Percentiles rank a stretch among this genome's conserved stretches.
phyloP scores from a whole-genome alignment of 2,113 vertebrate genomes.

The Chaetorhynchus papuensis region DNA sequence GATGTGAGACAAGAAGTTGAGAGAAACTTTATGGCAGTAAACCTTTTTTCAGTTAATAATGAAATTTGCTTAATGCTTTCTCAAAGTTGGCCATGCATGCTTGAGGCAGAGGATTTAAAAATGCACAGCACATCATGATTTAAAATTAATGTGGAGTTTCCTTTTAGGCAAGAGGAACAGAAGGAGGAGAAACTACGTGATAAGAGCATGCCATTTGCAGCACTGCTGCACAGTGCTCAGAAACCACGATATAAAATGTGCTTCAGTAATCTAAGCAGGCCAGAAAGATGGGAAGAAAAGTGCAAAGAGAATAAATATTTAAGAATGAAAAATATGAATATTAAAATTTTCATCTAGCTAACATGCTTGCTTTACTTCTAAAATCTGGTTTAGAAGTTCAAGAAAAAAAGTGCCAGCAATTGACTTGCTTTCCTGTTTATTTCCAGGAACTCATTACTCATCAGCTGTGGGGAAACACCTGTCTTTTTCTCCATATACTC shows the following conservation, averaged over 20 bases:
- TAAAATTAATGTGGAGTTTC: neutral
- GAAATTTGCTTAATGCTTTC: neutral
- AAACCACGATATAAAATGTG: neutral
- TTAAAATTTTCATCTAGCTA: neutral
- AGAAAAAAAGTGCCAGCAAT: neutral
- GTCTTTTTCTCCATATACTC: neutral
- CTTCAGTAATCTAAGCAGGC: neutral
- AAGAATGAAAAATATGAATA: neutral
- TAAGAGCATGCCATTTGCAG: neutral
- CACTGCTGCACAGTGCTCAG: neutral
- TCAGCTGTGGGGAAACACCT: conserved; percentile 14
- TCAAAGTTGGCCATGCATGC: neutral
- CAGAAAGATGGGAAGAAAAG: neutral
- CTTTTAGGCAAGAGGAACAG: neutral
- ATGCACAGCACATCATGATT: neutral
- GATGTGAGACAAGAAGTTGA: neutral
- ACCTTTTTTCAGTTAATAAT: neutral
- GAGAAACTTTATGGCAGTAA: neutral
- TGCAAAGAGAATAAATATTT: conserved; percentile 6
- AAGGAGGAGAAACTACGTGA: neutral
- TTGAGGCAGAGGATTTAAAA: neutral
- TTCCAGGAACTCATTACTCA: neutral
- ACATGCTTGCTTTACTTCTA: neutral
- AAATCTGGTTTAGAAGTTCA: neutral
- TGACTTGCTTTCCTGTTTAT: conserved; percentile 30